Evolutionary conservation across 2,888 invertebrate species (phyloP).

Genomic region (Harpalus rubripes): DNA sequence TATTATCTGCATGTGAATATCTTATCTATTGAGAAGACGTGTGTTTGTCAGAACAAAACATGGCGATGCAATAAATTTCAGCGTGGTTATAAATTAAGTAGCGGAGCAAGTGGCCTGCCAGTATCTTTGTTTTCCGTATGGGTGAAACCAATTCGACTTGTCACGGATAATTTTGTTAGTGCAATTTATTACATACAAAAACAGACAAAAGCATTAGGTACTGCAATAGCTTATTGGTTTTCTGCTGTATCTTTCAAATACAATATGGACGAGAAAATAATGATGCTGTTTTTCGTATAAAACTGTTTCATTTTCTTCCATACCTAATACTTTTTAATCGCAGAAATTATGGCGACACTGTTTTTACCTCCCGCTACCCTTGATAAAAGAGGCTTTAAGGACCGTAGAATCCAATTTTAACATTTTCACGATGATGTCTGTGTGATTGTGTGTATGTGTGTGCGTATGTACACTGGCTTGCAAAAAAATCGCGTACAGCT

Average conservation of each 20-base stretch:
- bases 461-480: too few relatives aligned
- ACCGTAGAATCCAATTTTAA: too few relatives aligned
- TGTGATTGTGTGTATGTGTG: too few relatives aligned
- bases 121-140: slow-evolving; percentile 43
- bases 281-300: not conserved
- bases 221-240: slow-evolving; percentile 36
- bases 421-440: too few relatives aligned
- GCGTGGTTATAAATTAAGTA: slow-evolving; percentile 37
- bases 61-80: slow-evolving; percentile 10
- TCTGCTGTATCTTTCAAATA: not conserved
- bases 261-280: not conserved
- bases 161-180: slow-evolving; percentile 44
- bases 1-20: not conserved
- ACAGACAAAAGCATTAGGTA: slow-evolving; percentile 36
- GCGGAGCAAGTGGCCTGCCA: slow-evolving; percentile 22
- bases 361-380: too few relatives aligned
- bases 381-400: too few relatives aligned
- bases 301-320: not conserved
- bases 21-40: not conserved
- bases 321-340: too few relatives aligned
- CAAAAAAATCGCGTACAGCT: too few relatives aligned
- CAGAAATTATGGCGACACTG: too few relatives aligned
- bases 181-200: slow-evolving; percentile 37
- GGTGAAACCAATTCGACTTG: slow-evolving; percentile 43
- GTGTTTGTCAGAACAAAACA: slow-evolving; percentile 7